A percentile compares a stretch with the other conserved stretches of the same genome.
Conservation (phyloP, 1,140 invertebrate genomes). For the Odontomachus brunneus region DNA sequence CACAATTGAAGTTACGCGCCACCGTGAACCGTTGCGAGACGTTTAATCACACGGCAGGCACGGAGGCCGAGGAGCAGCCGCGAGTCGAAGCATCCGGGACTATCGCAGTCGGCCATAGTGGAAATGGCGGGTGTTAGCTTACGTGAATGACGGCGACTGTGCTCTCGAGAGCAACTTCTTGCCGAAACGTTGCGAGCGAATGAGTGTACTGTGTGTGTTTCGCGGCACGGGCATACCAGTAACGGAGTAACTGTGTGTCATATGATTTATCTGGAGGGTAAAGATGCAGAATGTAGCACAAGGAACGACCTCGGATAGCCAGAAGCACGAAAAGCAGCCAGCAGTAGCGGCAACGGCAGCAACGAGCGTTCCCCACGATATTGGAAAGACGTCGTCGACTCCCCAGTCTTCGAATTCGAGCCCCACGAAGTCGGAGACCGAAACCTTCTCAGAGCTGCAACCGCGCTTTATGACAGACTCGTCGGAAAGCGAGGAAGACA, state of each 20-base stretch:
- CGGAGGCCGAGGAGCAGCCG: conserved; percentile 13
- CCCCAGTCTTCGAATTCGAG: conserved; percentile 88
- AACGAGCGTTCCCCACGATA: conserved; percentile 85
- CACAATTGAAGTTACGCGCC: conserved; percentile 63
- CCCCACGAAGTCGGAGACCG: conserved; percentile 91
- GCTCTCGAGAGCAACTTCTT: conserved; percentile 74
- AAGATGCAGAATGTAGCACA: conserved; percentile 96
- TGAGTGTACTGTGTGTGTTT: conserved; percentile 77
- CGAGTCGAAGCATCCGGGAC: conserved; percentile 68
- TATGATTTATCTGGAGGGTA: conserved; percentile 88
- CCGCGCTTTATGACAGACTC: conserved; percentile 94
- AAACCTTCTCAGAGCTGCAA: conserved; percentile 91
- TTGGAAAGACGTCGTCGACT: conserved; percentile 88
- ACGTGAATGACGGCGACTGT: conserved; percentile 88
- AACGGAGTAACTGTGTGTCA: conserved; percentile 85
- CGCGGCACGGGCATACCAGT: conserved; percentile 82
- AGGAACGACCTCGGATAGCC: conserved; percentile 90
- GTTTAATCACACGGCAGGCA: conserved; percentile 55
- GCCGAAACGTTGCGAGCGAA: conserved; percentile 57
- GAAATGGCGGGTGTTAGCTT: conserved; percentile 90
- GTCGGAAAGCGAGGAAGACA: conserved; percentile 96
- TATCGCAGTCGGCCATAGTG: conserved; percentile 85
- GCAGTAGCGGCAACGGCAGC: neutral
- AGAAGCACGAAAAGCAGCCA: conserved; percentile 89
- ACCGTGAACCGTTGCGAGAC: conserved; percentile 21